Evolutionary conservation across 2,113 vertebrate genomes (phyloP).

Genomic region (Pristiophorus japonicus): DNA sequence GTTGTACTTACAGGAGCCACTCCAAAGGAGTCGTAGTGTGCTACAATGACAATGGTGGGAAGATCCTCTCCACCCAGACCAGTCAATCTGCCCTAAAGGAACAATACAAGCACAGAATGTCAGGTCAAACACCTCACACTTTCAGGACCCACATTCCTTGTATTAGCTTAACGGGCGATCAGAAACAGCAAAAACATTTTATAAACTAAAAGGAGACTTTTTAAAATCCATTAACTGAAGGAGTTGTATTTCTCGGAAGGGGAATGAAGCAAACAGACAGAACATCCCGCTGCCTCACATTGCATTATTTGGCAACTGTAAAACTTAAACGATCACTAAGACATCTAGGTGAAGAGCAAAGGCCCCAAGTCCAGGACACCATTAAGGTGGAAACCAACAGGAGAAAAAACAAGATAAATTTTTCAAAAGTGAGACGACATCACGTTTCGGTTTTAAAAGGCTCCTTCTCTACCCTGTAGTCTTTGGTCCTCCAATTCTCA

Average conservation of each 20-base stretch:
- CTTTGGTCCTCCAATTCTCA: neutral
- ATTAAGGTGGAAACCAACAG: neutral
- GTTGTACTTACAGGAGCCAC: slow-evolving; percentile 77
- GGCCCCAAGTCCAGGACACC: neutral
- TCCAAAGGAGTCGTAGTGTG: slow-evolving; percentile 93
- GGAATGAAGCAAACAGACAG: neutral
- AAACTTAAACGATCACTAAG: neutral
- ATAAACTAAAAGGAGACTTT: neutral
- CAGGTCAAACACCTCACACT: neutral
- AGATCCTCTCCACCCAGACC: slow-evolving; percentile 93
- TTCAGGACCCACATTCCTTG: neutral
- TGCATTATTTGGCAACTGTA: neutral
- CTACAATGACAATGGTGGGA: slow-evolving; percentile 88
- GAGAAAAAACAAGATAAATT: neutral
- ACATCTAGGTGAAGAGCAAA: neutral
- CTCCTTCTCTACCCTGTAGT: neutral
- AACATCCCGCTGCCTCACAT: neutral
- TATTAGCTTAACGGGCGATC: neutral
- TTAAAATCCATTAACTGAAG: neutral
- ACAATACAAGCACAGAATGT: neutral
- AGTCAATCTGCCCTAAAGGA: slow-evolving; percentile 74
- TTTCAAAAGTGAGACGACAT: neutral
- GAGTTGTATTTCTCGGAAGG: neutral
- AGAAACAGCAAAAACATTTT: neutral
- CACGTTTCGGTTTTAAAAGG: neutral